Evolutionary conservation across 2,797 vertebrate species (phyloP).

Genomic region (Graptemys geographica): DNA sequence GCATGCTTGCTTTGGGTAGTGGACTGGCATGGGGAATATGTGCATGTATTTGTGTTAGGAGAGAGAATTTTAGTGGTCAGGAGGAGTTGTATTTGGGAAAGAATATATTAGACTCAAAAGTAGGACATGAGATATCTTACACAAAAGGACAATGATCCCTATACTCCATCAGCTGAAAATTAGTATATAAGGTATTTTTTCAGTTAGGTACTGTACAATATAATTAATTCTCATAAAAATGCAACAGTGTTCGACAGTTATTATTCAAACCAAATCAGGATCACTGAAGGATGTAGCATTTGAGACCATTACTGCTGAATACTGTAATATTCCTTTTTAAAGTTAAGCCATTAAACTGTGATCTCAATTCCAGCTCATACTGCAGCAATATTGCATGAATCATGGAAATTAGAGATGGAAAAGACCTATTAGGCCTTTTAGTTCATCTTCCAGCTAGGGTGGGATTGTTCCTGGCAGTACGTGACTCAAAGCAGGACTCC

Average conservation of each 20-base stretch:
- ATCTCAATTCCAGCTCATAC: conserved; percentile 39
- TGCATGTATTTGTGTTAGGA: not conserved
- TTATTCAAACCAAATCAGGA: not conserved
- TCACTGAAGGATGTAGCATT: conserved; percentile 15
- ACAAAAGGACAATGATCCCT: not conserved
- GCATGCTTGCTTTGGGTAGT: not conserved
- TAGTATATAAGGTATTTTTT: not conserved
- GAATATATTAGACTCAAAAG: not conserved
- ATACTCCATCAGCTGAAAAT: not conserved
- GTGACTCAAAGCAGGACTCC: conserved; percentile 6
- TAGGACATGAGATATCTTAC: not conserved
- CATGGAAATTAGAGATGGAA: not conserved
- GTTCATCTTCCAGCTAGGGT: not conserved
- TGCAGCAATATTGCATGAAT: conserved; percentile 11
- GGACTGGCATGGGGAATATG: not conserved
- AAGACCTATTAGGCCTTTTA: not conserved
- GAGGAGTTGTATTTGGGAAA: not conserved
- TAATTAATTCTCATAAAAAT: conserved; percentile 15
- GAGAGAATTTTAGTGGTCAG: not conserved
- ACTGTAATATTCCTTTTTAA: conserved; percentile 17
- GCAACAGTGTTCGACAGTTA: not conserved
- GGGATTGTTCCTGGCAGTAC: not conserved
- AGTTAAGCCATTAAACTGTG: not conserved
- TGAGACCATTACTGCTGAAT: not conserved
- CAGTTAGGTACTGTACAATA: not conserved